phyloP scores from a whole-genome alignment of 2,888 invertebrate genomes.

The Prenolepis imparis region DNA sequence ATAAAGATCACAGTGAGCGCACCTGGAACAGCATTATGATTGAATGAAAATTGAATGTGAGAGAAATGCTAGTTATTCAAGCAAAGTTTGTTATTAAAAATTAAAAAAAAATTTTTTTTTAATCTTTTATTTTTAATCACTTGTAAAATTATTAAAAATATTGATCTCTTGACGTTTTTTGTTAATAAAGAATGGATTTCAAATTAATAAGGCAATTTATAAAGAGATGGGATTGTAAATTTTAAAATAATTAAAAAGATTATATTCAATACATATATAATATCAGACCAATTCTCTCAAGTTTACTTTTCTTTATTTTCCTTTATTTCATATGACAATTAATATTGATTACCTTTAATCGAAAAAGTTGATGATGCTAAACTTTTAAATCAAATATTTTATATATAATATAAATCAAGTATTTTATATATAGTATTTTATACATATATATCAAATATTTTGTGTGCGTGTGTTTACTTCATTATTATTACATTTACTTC shows the following conservation, averaged over 20 bases:
- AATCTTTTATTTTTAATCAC: neutral
- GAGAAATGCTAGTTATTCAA: neutral
- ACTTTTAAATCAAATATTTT: neutral
- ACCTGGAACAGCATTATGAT: neutral
- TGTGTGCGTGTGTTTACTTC: no score
- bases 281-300: neutral
- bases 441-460: no score
- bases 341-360: no score
- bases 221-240: neutral
- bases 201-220: neutral
- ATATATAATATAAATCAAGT: no score
- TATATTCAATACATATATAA: neutral
- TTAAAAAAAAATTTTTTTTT: neutral
- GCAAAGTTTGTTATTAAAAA: neutral
- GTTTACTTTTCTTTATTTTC: neutral
- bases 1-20: no score
- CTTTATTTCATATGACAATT: no score
- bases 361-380: neutral
- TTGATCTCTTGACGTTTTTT: neutral
- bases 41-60: neutral
- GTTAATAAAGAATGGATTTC: neutral
- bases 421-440: no score
- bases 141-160: neutral
- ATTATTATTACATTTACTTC: neutral
- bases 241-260: neutral